Conservation (phyloP, 1,140 invertebrate genomes). For the Nasonia giraulti region DNA sequence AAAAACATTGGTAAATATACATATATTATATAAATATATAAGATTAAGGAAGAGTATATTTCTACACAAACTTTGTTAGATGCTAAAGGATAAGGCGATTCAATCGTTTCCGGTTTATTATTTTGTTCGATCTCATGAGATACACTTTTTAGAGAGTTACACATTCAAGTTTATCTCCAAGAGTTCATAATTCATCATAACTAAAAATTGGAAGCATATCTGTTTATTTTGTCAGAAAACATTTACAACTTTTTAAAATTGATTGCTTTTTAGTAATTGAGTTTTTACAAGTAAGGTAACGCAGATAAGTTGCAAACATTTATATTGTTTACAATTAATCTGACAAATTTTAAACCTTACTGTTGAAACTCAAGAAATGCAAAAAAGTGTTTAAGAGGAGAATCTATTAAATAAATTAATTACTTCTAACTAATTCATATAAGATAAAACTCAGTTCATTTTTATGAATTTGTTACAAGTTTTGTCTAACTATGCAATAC, state of each 20-base stretch:
- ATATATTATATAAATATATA: constrained; percentile 57
- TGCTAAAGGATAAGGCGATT: constrained; percentile 36
- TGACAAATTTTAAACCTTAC: constrained; percentile 17
- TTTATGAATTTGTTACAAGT: constrained; percentile 15
- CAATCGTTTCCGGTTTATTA: constrained; percentile 14
- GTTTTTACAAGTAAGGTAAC: constrained; percentile 37
- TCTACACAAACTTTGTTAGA: constrained; percentile 61
- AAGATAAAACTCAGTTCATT: neutral
- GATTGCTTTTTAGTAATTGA: constrained; percentile 25
- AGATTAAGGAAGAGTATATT: constrained; percentile 62
- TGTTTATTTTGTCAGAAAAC: constrained; percentile 41
- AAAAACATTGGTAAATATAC: constrained; percentile 42
- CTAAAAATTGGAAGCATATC: constrained; percentile 50
- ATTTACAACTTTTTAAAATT: constrained; percentile 14
- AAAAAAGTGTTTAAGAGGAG: constrained; percentile 3
- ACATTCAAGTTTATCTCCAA: constrained; percentile 30
- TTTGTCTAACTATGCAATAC: neutral
- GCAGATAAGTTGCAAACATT: constrained; percentile 29
- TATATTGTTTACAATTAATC: constrained; percentile 25
- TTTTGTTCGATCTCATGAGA: constrained; percentile 30
- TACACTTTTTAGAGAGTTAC: constrained; percentile 22
- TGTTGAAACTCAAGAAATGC: constrained; percentile 39
- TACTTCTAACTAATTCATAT: constrained; percentile 32
- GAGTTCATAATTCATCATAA: constrained; percentile 33
- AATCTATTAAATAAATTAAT: constrained; percentile 28